Evolutionary conservation across 2,888 invertebrate genomes (phyloP).

Genomic region (Lasiommata megera): DNA sequence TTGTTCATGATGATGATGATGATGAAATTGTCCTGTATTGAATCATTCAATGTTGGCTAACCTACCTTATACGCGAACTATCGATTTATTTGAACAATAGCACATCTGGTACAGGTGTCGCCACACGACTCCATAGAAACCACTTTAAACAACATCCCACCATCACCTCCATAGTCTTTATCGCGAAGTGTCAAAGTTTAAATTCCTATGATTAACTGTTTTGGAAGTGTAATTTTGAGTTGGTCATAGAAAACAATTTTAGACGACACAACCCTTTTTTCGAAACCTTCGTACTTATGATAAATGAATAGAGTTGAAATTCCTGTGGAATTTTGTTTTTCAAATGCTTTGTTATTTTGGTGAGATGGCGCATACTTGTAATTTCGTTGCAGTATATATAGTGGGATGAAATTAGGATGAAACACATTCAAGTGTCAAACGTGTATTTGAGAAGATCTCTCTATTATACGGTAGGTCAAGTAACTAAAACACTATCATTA

Average conservation of each 20-base stretch:
- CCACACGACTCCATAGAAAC: conserved; percentile 33
- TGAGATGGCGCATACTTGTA: conserved; percentile 42
- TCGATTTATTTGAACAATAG: conserved; percentile 34
- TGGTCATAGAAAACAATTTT: conserved; percentile 18
- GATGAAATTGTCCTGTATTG: neutral
- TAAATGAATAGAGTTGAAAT: conserved; percentile 19
- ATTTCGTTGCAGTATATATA: conserved; percentile 58
- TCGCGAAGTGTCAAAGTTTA: conserved; percentile 16
- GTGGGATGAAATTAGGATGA: conserved; percentile 41
- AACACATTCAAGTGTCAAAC: conserved; percentile 50
- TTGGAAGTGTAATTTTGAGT: conserved; percentile 16
- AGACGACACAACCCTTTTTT: neutral
- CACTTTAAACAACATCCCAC: conserved; percentile 23
- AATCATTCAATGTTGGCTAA: neutral
- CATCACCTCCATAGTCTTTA: neutral
- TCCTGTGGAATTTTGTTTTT: conserved; percentile 5
- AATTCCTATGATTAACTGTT: conserved; percentile 12
- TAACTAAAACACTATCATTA: conserved; percentile 8
- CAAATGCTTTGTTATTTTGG: conserved; percentile 29
- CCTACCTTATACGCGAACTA: conserved; percentile 28
- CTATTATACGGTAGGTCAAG: conserved; percentile 31
- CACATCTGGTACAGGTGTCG: conserved; percentile 33
- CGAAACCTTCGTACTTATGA: conserved; percentile 8
- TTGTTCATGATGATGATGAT: no score
- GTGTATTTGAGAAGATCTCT: conserved; percentile 16